Conservation (phyloP, 53 echinoderm and acorn worm genomes). For the Mesocentrotus franciscanus region DNA sequence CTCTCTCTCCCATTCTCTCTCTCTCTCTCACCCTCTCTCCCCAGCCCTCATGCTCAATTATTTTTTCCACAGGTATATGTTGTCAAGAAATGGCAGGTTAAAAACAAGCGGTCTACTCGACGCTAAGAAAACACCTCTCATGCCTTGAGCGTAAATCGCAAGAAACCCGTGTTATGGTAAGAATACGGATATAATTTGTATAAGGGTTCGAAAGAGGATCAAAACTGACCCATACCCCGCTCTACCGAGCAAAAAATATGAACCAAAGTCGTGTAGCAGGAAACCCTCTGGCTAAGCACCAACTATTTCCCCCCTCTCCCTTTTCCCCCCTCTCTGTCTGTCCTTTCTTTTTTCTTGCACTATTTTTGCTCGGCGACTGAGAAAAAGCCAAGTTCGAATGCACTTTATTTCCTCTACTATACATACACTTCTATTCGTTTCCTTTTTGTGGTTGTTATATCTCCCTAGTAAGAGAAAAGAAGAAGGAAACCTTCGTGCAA, state of each 20-base stretch:
- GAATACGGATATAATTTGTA: conserved; percentile 71
- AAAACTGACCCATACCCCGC: conserved; percentile 63
- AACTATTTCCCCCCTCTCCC: background rate
- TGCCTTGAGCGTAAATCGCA: conserved; percentile 36
- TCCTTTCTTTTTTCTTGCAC: background rate
- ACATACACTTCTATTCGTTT: conserved; percentile 30
- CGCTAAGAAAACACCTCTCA: conserved; percentile 54
- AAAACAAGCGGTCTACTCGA: conserved; percentile 67
- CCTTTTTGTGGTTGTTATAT: background rate
- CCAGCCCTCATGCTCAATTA: background rate
- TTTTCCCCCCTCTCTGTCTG: conserved; percentile 11
- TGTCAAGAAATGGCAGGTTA: conserved; percentile 60
- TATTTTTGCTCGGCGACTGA: background rate
- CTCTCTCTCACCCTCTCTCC: background rate
- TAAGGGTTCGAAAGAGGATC: conserved; percentile 64
- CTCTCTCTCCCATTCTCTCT: background rate
- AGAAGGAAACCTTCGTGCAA: background rate
- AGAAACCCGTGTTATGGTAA: conserved; percentile 59
- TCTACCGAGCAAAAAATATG: conserved; percentile 63
- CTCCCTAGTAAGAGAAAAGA: background rate
- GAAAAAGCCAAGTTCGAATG: conserved; percentile 60
- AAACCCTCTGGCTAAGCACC: conserved; percentile 52
- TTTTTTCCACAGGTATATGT: conserved; percentile 55
- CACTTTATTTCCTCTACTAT: conserved; percentile 50
- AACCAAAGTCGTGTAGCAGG: conserved; percentile 58